These are phyloP conservation scores for Microctenopoma lineatum DNA, from an alignment of 2,797 vertebrate genomes.

Conservation along the genomic window DNA sequence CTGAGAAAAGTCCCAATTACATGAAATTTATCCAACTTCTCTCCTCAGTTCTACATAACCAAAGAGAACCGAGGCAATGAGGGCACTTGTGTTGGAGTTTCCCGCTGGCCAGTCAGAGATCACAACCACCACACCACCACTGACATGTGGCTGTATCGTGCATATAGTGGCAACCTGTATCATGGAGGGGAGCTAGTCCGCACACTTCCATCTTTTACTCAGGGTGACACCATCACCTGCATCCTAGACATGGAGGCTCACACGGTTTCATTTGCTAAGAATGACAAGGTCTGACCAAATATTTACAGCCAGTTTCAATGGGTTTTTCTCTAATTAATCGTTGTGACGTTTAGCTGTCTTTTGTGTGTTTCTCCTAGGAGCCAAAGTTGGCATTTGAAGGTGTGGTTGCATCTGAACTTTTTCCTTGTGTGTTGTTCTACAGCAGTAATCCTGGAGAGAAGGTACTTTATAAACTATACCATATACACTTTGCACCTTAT, in stretches of 20 bases:
- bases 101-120: constrained; percentile 86
- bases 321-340: not conserved
- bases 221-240: constrained; percentile 88
- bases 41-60: constrained; percentile 82
- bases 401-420: constrained; percentile 84
- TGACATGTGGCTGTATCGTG: constrained; percentile 89
- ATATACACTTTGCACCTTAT: not conserved
- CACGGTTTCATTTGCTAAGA: constrained; percentile 87
- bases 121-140: constrained; percentile 88
- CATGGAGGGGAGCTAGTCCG: constrained; percentile 86
- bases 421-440: constrained; percentile 88
- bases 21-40: not conserved
- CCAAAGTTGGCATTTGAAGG: constrained; percentile 88
- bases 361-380: constrained; percentile 72
- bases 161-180: constrained; percentile 87
- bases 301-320: not conserved
- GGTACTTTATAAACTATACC: constrained; percentile 55
- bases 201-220: constrained; percentile 85
- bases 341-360: not conserved
- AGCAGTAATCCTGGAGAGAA: constrained; percentile 90
- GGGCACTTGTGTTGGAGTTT: constrained; percentile 85
- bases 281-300: constrained; percentile 80
- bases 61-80: constrained; percentile 88
- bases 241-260: constrained; percentile 88
- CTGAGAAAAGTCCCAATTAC: not conserved